phyloP scores from a whole-genome alignment of 1,140 invertebrate species.

The Monochamus saltuarius region DNA sequence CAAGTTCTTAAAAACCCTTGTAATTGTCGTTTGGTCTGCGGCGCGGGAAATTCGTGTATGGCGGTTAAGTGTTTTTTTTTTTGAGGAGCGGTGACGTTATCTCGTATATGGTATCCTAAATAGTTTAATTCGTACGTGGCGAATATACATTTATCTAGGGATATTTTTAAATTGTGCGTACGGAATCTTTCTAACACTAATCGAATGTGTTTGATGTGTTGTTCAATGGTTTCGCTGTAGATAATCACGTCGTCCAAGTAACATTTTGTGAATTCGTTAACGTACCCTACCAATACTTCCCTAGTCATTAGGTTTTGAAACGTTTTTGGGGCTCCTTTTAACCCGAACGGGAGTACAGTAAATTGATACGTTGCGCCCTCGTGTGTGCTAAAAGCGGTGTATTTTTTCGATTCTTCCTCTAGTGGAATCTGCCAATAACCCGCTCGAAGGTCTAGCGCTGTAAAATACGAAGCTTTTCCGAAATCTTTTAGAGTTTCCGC shows the following conservation, averaged over 20 bases:
- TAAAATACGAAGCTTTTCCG: conserved; percentile 23
- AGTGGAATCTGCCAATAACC: conserved; percentile 44
- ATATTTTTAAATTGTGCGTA: conserved; percentile 4
- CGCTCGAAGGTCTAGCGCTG: conserved; percentile 31
- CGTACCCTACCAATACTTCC: conserved; percentile 29
- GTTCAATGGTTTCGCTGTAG: conserved; percentile 1
- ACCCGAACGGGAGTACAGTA: conserved; percentile 41
- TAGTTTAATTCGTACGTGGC: conserved; percentile 28
- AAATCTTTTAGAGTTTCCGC: conserved; percentile 19
- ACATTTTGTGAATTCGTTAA: conserved; percentile 34
- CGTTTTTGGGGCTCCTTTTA: conserved; percentile 39
- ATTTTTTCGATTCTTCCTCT: conserved; percentile 17
- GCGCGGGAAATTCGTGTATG: conserved; percentile 31
- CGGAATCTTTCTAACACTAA: conserved; percentile 28
- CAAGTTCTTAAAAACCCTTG: conserved; percentile 35
- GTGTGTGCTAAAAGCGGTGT: conserved; percentile 42
- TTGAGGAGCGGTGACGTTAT: conserved; percentile 30
- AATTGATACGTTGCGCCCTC: conserved; percentile 36
- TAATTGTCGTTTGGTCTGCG: conserved; percentile 27
- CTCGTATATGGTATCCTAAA: conserved; percentile 34
- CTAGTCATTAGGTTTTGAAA: conserved; percentile 42
- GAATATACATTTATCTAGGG: conserved; percentile 26
- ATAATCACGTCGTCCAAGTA: conserved; percentile 39
- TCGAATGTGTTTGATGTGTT: conserved; percentile 4
- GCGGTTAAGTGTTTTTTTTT: conserved; percentile 29